Conservation (phyloP, 2,797 vertebrate species). For the Poeciliopsis gracilis region DNA sequence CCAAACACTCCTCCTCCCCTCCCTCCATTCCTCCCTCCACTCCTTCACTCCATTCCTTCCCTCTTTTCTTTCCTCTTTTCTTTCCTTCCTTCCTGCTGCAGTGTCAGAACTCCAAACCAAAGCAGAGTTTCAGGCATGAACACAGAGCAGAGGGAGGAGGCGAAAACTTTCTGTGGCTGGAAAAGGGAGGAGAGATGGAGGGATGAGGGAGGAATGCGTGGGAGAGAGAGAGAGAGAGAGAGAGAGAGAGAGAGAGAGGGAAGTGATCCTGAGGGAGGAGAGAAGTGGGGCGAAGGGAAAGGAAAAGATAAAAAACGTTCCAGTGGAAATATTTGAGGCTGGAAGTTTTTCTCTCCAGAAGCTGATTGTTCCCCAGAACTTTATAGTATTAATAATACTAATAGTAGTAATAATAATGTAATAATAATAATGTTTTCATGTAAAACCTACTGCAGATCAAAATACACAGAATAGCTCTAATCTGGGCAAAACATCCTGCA, state of each 20-base stretch:
- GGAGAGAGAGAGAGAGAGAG: not conserved
- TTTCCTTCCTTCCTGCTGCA: no score
- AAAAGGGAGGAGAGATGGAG: conserved; percentile 8
- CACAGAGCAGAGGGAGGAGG: not conserved
- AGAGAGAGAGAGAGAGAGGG: not conserved
- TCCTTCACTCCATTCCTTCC: no score
- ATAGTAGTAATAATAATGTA: no score
- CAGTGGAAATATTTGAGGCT: not conserved
- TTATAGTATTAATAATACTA: no score
- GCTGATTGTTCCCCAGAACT: not conserved
- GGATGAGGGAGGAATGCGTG: not conserved
- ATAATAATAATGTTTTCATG: not conserved
- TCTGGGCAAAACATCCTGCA: no score
- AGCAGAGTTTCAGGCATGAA: not conserved
- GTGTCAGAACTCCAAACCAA: conserved; percentile 13
- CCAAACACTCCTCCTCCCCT: not conserved
- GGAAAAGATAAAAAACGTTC: not conserved
- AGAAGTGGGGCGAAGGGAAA: not conserved
- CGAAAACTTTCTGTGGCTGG: conserved; percentile 10
- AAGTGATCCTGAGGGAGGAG: conserved; percentile 10
- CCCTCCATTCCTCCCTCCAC: no score
- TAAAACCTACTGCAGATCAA: not conserved
- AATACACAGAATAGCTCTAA: not conserved
- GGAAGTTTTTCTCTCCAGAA: no score
- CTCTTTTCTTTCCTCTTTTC: no score